A percentile compares a stretch with the other conserved stretches of the same genome.
These are phyloP conservation scores for Acrocephalus arundinaceus DNA, from an alignment of 2,113 vertebrate genomes.

Conservation along the genomic window DNA sequence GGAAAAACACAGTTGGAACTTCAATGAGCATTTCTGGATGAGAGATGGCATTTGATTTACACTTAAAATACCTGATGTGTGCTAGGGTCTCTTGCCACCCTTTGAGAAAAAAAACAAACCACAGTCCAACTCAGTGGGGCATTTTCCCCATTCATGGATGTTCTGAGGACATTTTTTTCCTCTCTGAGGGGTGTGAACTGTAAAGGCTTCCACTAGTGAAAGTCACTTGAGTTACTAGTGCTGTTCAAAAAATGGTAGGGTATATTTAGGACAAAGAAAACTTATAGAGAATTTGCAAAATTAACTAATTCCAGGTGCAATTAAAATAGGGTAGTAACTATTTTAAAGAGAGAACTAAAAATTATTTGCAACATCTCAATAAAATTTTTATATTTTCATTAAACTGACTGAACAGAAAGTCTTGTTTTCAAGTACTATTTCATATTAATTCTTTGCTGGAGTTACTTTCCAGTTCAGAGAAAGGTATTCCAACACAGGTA, in stretches of 20 bases:
- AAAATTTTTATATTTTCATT: neutral
- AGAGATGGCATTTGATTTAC: neutral
- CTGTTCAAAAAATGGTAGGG: neutral
- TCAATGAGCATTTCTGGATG: neutral
- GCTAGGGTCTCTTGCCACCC: neutral
- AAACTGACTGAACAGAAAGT: neutral
- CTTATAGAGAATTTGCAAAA: neutral
- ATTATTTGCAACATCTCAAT: neutral
- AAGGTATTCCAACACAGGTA: neutral
- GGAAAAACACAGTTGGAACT: neutral
- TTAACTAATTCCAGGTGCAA: neutral
- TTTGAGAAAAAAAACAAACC: neutral
- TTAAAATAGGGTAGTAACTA: neutral
- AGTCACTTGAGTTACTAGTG: neutral
- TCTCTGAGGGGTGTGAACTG: neutral
- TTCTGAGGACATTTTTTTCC: neutral
- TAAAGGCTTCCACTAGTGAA: neutral
- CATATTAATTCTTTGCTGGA: neutral
- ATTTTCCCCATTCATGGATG: neutral
- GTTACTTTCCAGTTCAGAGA: neutral
- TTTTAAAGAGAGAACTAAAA: neutral
- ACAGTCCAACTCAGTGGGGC: neutral
- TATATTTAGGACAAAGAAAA: neutral
- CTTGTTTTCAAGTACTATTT: neutral
- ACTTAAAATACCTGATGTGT: neutral